phyloP scores from a whole-genome alignment of 1,140 invertebrate genomes.

The Tetramorium simillimum region DNA sequence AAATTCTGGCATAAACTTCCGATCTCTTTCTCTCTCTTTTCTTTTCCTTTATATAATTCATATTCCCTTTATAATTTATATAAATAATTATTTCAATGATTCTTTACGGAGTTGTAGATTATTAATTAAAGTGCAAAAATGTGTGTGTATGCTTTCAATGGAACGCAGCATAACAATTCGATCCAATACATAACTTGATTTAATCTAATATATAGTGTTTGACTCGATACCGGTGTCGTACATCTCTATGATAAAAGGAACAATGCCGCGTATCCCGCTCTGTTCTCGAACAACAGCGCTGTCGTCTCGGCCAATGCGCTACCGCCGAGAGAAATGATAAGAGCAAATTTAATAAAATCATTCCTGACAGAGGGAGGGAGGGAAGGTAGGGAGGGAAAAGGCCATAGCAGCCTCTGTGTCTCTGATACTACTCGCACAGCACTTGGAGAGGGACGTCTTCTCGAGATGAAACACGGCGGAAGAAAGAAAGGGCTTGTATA shows the following conservation, averaged over 20 bases:
- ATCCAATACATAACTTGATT: not conserved
- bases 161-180: not conserved
- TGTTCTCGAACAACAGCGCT: slow-evolving; percentile 23
- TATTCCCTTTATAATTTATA: not conserved
- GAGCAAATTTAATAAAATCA: slow-evolving; percentile 76
- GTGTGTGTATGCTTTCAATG: not conserved
- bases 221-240: slow-evolving; percentile 37
- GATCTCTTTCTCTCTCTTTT: not conserved
- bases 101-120: not conserved
- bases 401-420: slow-evolving; percentile 25
- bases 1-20: not conserved
- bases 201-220: not conserved
- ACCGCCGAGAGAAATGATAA: slow-evolving; percentile 62
- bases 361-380: slow-evolving; percentile 15
- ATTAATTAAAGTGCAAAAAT: not conserved
- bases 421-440: slow-evolving; percentile 43
- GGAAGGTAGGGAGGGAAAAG: not conserved
- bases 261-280: not conserved
- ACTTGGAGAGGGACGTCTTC: slow-evolving; percentile 45
- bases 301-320: slow-evolving; percentile 27
- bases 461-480: slow-evolving; percentile 59
- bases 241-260: slow-evolving; percentile 39
- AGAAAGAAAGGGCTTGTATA: slow-evolving; percentile 43
- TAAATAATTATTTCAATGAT: slow-evolving; percentile 3
- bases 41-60: not conserved